Base-by-base conservation (phyloP, 1,140 invertebrate genomes). In the Lepidostoma basale region DNA sequence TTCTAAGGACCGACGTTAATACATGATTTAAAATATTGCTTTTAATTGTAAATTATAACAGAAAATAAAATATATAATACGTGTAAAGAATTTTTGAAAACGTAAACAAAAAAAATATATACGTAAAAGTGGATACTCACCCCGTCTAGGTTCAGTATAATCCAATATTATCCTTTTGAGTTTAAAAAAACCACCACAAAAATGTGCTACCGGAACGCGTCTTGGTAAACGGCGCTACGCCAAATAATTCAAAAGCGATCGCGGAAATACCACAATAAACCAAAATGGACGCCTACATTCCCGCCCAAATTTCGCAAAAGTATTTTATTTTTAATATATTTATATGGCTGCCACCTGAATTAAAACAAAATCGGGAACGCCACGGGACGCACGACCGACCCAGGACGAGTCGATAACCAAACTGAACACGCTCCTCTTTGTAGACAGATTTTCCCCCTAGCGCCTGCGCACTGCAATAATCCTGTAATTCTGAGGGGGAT, bases 81-180 rank as follows among this genome's bases (percentile, higher is more conserved):
- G n/a, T n/a, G n/a, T n/a, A n/a, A n/a, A n/a, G n/a, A n/a, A n/a
- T n/a, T n/a, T n/a, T n/a, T n/a, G n/a, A n/a, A n/a, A n/a, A n/a
- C n/a, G n/a, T n/a, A n/a, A n/a, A n/a, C n/a, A n/a, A n/a, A n/a
- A 36, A 12, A 5, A 5, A 36, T n/a, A 36, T 12, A 36, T 36
- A 12, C 9, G 14, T 36, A 9, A 36, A 36, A 36, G 14, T 36
- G 5, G 10, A 36, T 36, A 36, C 33, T 12, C 14, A 36, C 33
- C 14, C 1, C 14, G 33, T 36, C 33, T 36, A n/a, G 10, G 33
- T 36, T n/a, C 33, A 9, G 10, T 26, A 25, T 49, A 49, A 49
- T 49, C 45, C 45, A 49, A 49, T 49, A 49, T 22, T 49, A 49
- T 49, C 45, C 45, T 49, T 49, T 36, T 36, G 14, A n/a, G 45